Percentiles rank a stretch among this genome's conserved stretches.
Conservation (phyloP, 2,797 vertebrate genomes). For the Ibycter americanus region DNA sequence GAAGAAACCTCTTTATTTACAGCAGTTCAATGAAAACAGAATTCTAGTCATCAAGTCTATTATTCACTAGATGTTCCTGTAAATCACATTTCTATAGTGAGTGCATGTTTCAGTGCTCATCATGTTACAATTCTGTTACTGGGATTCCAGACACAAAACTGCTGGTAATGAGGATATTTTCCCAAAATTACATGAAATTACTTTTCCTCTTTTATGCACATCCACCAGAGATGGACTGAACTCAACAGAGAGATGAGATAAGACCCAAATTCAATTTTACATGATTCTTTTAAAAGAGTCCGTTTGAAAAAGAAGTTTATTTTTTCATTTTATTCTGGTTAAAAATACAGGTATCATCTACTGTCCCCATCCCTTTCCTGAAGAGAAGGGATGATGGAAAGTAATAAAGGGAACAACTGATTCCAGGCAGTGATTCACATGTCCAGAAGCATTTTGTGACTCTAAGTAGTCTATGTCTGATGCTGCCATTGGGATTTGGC, state of each 20-base stretch:
- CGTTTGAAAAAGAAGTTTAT: not conserved
- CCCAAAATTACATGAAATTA: conserved; percentile 1
- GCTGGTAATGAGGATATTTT: not conserved
- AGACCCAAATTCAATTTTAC: not conserved
- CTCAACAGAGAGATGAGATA: not conserved
- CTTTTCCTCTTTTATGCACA: not conserved
- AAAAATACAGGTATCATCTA: not conserved
- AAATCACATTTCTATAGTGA: not conserved
- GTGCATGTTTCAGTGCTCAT: not conserved
- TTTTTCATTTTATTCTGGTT: not conserved
- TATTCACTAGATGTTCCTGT: conserved; percentile 12
- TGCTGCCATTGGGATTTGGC: not conserved
- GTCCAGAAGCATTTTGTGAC: not conserved
- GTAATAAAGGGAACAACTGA: not conserved
- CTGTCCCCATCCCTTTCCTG: not conserved
- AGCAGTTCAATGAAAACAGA: conserved; percentile 21
- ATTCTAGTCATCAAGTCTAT: conserved; percentile 20
- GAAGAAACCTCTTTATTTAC: conserved; percentile 41
- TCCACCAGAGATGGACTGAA: not conserved
- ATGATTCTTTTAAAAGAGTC: not conserved
- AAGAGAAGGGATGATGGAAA: not conserved
- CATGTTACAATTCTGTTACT: not conserved
- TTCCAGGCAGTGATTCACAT: not conserved
- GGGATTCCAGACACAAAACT: conserved; percentile 9
- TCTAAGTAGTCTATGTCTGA: not conserved